These are phyloP conservation scores for Acrossocheilus wenchowensis DNA, from an alignment of 2,797 vertebrate species.

Conservation along the genomic window DNA sequence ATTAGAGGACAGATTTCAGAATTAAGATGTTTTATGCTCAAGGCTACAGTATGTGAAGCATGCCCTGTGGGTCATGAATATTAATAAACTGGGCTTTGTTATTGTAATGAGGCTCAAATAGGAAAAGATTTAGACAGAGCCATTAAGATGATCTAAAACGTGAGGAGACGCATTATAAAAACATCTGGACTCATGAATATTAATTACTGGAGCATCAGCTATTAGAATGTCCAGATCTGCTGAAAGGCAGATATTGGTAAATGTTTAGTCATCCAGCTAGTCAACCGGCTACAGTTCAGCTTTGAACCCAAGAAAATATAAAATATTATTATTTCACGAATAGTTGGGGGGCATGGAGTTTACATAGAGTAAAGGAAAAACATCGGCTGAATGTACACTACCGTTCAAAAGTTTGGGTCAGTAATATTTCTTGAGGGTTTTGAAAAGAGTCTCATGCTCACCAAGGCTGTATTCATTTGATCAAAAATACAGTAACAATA, in stretches of 20 bases:
- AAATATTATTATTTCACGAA: background rate
- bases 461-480: background rate
- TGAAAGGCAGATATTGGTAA: background rate
- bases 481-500: background rate
- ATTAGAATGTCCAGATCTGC: background rate
- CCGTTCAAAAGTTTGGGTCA: background rate
- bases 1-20: background rate
- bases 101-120: slow-evolving; percentile 8
- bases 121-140: background rate
- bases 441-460: background rate
- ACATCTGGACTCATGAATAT: background rate
- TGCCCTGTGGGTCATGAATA: background rate
- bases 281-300: background rate
- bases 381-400: background rate
- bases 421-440: background rate
- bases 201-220: background rate
- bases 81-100: background rate
- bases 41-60: background rate
- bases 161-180: background rate
- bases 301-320: background rate
- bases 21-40: background rate
- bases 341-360: background rate
- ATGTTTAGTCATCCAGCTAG: background rate
- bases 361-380: background rate
- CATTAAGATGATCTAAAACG: background rate